These are phyloP conservation scores for Drosophila kambysellisi DNA, from an alignment of 2,888 invertebrate species.

Conservation along the genomic window DNA sequence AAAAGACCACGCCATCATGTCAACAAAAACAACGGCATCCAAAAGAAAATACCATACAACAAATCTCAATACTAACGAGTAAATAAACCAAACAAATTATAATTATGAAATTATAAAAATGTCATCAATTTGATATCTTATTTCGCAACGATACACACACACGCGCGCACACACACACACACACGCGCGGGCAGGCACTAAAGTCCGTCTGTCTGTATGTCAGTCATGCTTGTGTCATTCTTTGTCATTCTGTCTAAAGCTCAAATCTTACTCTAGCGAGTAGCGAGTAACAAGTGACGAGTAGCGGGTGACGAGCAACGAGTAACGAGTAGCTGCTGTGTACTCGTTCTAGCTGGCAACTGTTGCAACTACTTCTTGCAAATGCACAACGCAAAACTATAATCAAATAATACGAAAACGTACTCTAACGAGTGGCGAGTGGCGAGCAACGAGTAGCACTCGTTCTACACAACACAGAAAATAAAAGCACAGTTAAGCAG, in stretches of 20 bases:
- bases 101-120: constrained; percentile 3
- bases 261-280: constrained; percentile 8
- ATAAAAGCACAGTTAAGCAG: constrained; percentile 43
- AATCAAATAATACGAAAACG: not conserved
- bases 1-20: constrained; percentile 62
- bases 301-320: constrained; percentile 13
- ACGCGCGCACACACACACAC: constrained; percentile 38
- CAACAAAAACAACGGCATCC: constrained; percentile 58
- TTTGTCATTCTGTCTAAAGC: constrained; percentile 27
- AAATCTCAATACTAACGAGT: constrained; percentile 5
- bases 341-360: constrained; percentile 7
- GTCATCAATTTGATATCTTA: not conserved
- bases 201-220: constrained; percentile 32
- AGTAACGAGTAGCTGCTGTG: constrained; percentile 8
- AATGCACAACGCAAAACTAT: constrained; percentile 1
- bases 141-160: constrained; percentile 5
- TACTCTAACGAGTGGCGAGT: not conserved
- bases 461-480: constrained; percentile 35
- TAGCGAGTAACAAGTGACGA: constrained; percentile 15
- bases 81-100: not conserved
- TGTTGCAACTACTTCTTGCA: constrained; percentile 2
- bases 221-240: constrained; percentile 5
- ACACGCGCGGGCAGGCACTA: constrained; percentile 68
- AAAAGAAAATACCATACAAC: constrained; percentile 17
- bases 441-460: constrained; percentile 22